Conservation (phyloP, 2,113 vertebrate genomes). For the Ophthalmolycus amberensis region DNA sequence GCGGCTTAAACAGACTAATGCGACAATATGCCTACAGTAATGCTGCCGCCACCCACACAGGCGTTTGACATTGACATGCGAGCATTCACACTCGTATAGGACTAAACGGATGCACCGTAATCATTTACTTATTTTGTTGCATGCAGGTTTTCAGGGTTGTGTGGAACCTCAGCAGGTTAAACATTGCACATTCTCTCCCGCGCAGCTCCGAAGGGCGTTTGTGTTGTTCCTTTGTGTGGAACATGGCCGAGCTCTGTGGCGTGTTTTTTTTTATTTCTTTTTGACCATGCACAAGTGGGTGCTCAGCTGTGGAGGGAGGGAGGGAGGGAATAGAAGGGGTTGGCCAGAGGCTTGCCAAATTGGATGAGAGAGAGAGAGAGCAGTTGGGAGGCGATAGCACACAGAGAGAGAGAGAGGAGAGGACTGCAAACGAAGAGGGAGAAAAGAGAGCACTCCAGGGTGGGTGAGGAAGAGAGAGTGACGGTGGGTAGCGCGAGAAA, state of each 20-base stretch:
- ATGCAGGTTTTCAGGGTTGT: slow-evolving; percentile 15
- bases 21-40: slow-evolving; percentile 58
- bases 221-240: slow-evolving; percentile 34
- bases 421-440: slow-evolving; percentile 24
- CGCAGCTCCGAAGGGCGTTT: slow-evolving; percentile 10
- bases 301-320: slow-evolving; percentile 55
- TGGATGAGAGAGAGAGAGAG: slow-evolving; percentile 64
- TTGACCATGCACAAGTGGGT: slow-evolving; percentile 47
- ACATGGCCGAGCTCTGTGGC: slow-evolving; percentile 42
- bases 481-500: slow-evolving; percentile 50
- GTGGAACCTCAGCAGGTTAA: slow-evolving; percentile 48
- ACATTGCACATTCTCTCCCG: slow-evolving; percentile 32
- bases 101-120: background rate
- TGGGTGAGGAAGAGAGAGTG: slow-evolving; percentile 53
- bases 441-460: slow-evolving; percentile 25
- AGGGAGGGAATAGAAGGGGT: slow-evolving; percentile 65
- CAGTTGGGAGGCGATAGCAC: slow-evolving; percentile 57
- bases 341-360: slow-evolving; percentile 79
- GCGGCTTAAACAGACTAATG: slow-evolving; percentile 62
- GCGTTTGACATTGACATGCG: slow-evolving; percentile 32
- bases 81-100: background rate
- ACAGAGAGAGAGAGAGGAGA: slow-evolving; percentile 56
- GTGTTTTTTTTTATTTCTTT: slow-evolving; percentile 16
- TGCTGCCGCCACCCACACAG: slow-evolving; percentile 38
- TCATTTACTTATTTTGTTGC: slow-evolving; percentile 43